These are phyloP conservation scores for Isaurus tuberculatus DNA, from an alignment of 92 coral and sea anemone species.

Conservation along the genomic window DNA sequence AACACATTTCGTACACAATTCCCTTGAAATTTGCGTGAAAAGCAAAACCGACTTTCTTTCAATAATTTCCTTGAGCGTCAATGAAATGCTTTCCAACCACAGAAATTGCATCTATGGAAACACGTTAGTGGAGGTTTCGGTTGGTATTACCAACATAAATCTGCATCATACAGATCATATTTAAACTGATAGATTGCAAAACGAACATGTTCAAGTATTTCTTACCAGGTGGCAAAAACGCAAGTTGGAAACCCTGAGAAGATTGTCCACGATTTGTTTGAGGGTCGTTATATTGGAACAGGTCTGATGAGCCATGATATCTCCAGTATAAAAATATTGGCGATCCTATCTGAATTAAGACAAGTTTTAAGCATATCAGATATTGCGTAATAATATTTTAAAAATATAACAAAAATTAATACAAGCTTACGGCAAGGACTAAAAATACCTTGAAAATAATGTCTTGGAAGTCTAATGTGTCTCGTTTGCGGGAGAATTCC, in stretches of 20 bases:
- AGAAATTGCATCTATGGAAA: too few relatives aligned
- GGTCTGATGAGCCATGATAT: not conserved
- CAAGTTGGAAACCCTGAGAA: not conserved
- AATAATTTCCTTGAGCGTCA: too few relatives aligned
- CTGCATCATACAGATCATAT: not conserved
- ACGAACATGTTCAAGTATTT: not conserved
- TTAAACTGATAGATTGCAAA: not conserved
- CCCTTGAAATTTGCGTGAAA: too few relatives aligned
- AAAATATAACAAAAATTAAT: not conserved
- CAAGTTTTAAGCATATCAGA: not conserved
- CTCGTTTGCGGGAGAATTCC: slow-evolving; percentile 18
- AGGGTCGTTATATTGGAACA: slow-evolving; percentile 16
- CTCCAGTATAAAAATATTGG: slow-evolving; percentile 2
- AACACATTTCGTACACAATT: too few relatives aligned
- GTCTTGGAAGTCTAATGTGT: not conserved
- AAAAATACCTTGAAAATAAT: slow-evolving; percentile 12
- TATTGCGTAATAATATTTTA: too few relatives aligned
- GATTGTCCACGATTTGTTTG: not conserved
- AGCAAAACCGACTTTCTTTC: too few relatives aligned
- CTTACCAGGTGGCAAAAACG: not conserved
- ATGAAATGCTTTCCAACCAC: too few relatives aligned
- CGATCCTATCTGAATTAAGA: not conserved
- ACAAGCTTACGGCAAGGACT: too few relatives aligned
- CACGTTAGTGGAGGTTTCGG: too few relatives aligned
- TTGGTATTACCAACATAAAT: not conserved